These are phyloP conservation scores for Lithobius niger DNA, from an alignment of 1,140 invertebrate species.

Conservation along the genomic window DNA sequence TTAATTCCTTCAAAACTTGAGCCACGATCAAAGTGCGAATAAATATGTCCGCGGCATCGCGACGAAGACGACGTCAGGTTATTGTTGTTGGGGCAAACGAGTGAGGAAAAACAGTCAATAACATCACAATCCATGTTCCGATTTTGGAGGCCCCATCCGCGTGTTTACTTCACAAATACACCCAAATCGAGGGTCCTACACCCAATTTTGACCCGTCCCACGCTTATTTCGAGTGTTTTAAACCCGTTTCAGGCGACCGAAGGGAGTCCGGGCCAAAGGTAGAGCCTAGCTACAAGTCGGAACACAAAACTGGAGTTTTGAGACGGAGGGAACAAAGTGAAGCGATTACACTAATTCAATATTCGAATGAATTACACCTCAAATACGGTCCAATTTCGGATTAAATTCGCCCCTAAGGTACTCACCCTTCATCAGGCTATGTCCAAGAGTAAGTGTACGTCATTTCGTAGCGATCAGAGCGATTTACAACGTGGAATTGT, in stretches of 20 bases:
- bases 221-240: neutral
- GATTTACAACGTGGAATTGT: neutral
- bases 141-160: too few species aligned
- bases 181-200: neutral
- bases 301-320: neutral
- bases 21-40: slow-evolving; percentile 9
- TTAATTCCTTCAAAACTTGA: too few species aligned
- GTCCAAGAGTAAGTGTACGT: too few species aligned
- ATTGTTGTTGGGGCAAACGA: slow-evolving; percentile 6
- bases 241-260: neutral
- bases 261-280: neutral
- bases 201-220: neutral
- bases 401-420: too few species aligned
- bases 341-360: slow-evolving; percentile 1
- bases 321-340: neutral
- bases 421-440: too few species aligned
- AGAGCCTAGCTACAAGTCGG: neutral
- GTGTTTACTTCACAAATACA: neutral
- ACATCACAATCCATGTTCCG: too few species aligned
- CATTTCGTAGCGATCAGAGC: too few species aligned
- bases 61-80: too few species aligned
- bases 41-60: slow-evolving; percentile 6
- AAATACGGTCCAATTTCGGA: neutral
- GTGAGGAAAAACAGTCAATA: slow-evolving; percentile 7
- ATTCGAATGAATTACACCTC: slow-evolving; percentile 3